phyloP scores from a whole-genome alignment of 2,113 vertebrate genomes.

The Nothocercus julius region DNA sequence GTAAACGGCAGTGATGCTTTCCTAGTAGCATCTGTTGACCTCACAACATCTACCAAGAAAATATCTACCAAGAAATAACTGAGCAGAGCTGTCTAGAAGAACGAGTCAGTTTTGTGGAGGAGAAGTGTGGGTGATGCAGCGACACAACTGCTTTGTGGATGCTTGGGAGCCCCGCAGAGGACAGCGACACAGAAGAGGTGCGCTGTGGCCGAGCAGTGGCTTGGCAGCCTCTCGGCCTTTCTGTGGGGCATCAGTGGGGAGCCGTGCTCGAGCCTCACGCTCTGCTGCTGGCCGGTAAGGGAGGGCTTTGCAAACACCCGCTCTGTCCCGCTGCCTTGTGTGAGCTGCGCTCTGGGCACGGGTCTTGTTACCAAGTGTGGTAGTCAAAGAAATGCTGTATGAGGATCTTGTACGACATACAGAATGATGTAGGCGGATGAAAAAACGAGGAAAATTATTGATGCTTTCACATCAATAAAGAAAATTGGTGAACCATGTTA shows the following conservation, averaged over 20 bases:
- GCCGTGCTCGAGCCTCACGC: not conserved
- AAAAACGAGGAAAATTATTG: not conserved
- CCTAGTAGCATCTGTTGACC: not conserved
- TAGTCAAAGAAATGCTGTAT: not conserved
- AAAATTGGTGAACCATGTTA: not conserved
- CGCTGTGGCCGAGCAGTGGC: no score
- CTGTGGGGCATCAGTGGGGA: not conserved
- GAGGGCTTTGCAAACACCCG: no score
- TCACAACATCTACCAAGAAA: not conserved
- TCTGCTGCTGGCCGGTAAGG: not conserved
- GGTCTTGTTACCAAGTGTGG: no score
- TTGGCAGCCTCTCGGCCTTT: not conserved
- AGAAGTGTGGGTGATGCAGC: not conserved
- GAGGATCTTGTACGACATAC: not conserved
- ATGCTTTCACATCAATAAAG: not conserved
- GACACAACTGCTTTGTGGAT: not conserved
- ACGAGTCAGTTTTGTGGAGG: not conserved
- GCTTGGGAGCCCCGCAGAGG: not conserved
- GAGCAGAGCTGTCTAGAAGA: not conserved
- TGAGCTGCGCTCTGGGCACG: no score
- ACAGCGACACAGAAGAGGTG: not conserved
- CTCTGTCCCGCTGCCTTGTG: not conserved
- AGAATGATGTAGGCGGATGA: no score
- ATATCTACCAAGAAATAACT: not conserved
- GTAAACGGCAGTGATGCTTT: not conserved